Conservation (phyloP, 64 coral and sea anemone genomes). For the Astreopora myriophthalma region DNA sequence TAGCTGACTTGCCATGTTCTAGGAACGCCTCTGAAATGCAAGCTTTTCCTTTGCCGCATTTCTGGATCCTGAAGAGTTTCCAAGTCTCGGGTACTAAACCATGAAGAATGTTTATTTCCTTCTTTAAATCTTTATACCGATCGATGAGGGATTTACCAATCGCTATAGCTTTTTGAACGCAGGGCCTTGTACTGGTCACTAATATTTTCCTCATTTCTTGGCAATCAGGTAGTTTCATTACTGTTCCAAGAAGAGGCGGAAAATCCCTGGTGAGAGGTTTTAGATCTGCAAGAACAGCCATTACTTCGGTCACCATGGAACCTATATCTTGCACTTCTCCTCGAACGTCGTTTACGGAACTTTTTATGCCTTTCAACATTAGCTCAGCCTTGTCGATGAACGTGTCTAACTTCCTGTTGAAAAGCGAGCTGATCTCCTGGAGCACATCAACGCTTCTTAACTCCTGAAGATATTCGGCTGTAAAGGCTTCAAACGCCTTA, state of each 20-base stretch:
- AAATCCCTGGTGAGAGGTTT: constrained; percentile 86
- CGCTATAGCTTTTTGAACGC: constrained; percentile 66
- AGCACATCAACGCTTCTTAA: constrained; percentile 70
- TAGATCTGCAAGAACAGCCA: constrained; percentile 57
- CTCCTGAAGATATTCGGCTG: constrained; percentile 63
- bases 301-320: constrained; percentile 54
- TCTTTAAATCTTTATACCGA: constrained; percentile 60
- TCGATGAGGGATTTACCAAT: constrained; percentile 45
- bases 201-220: constrained; percentile 47
- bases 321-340: constrained; percentile 60
- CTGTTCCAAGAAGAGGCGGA: constrained; percentile 68
- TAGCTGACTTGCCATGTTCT: constrained; percentile 76
- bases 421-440: constrained; percentile 68
- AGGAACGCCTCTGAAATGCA: constrained; percentile 86
- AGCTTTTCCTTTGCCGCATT: constrained; percentile 81
- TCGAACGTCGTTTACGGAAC: constrained; percentile 68
- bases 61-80: constrained; percentile 76
- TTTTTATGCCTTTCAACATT: constrained; percentile 71
- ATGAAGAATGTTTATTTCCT: constrained; percentile 48
- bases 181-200: constrained; percentile 59
- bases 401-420: constrained; percentile 66
- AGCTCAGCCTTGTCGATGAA: constrained; percentile 60
- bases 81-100: constrained; percentile 76
- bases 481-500: constrained; percentile 65
- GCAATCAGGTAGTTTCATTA: constrained; percentile 76